A percentile compares a stretch with the other conserved stretches of the same genome.
Evolutionary conservation across 2,797 vertebrate species (phyloP).

Genomic region (Oreochromis mossambicus): DNA sequence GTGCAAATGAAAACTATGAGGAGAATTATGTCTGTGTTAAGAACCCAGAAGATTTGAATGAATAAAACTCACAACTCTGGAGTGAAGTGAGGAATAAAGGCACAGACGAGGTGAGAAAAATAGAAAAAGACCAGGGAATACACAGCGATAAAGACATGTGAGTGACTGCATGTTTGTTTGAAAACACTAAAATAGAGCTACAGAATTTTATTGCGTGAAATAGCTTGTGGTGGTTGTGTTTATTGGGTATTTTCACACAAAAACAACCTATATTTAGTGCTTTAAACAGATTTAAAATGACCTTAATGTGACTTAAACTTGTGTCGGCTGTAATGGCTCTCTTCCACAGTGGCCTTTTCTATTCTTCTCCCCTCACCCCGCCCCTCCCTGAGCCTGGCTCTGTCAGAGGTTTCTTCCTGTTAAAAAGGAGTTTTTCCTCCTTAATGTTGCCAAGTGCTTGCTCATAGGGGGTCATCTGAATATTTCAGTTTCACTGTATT

Average conservation of each 20-base stretch:
- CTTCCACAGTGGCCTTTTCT: not conserved
- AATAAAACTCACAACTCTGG: constrained; percentile 6
- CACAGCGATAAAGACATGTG: not conserved
- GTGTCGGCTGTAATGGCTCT: not conserved
- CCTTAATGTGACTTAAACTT: not conserved
- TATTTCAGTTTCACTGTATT: not conserved
- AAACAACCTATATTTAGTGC: not conserved
- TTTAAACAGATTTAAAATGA: not conserved
- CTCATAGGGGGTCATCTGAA: not conserved
- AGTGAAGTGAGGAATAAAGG: constrained; percentile 7
- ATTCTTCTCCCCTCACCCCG: not conserved
- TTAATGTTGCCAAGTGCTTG: not conserved
- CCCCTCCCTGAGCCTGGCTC: not conserved
- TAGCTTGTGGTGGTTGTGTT: not conserved
- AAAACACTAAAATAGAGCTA: not conserved
- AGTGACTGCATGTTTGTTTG: not conserved
- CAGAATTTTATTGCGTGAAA: not conserved
- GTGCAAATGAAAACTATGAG: constrained; percentile 40
- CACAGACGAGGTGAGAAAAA: not conserved
- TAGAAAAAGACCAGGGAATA: not conserved
- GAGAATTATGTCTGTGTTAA: constrained; percentile 38
- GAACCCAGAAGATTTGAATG: constrained; percentile 47
- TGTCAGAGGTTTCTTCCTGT: not conserved
- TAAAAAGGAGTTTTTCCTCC: not conserved
- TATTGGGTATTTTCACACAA: not conserved